A percentile compares a stretch with the other conserved stretches of the same genome.
phyloP scores from a whole-genome alignment of 2,113 vertebrate species.

The Trachemys scripta region DNA sequence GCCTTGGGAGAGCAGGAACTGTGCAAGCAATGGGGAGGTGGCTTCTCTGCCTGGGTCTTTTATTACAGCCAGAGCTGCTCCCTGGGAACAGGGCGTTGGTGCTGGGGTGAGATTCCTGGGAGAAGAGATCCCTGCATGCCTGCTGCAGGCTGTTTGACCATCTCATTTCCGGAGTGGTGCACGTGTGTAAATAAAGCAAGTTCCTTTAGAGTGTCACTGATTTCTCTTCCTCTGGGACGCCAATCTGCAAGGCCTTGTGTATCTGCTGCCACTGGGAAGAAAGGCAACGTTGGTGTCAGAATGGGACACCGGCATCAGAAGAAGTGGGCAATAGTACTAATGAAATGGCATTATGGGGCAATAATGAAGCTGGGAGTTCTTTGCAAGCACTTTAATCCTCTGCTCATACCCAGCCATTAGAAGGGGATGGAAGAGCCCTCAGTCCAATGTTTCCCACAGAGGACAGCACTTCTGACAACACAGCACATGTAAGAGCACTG shows the following conservation, averaged over 20 bases:
- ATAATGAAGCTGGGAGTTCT: background rate
- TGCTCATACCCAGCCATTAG: fast-evolving
- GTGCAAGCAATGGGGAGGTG: background rate
- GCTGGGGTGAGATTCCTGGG: background rate
- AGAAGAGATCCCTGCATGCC: background rate
- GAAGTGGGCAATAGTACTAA: fast-evolving
- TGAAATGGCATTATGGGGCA: background rate
- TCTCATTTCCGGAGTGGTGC: too few species aligned
- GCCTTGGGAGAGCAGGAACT: background rate
- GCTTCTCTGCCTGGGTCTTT: background rate
- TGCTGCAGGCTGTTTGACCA: background rate
- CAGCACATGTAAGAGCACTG: fast-evolving
- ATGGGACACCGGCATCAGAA: background rate
- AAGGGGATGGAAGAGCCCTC: background rate
- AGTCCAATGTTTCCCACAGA: background rate
- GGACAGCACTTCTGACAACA: background rate
- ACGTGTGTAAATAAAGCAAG: background rate
- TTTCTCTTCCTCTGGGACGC: background rate
- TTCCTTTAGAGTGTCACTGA: background rate
- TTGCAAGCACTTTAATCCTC: background rate
- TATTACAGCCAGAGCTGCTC: fast-evolving
- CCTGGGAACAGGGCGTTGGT: background rate
- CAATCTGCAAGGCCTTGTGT: fast-evolving
- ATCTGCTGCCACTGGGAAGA: background rate
- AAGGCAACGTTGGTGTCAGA: fast-evolving